These are phyloP conservation scores for Saiga tatarica DNA, from an alignment of 2,113 vertebrate genomes.

Conservation along the genomic window DNA sequence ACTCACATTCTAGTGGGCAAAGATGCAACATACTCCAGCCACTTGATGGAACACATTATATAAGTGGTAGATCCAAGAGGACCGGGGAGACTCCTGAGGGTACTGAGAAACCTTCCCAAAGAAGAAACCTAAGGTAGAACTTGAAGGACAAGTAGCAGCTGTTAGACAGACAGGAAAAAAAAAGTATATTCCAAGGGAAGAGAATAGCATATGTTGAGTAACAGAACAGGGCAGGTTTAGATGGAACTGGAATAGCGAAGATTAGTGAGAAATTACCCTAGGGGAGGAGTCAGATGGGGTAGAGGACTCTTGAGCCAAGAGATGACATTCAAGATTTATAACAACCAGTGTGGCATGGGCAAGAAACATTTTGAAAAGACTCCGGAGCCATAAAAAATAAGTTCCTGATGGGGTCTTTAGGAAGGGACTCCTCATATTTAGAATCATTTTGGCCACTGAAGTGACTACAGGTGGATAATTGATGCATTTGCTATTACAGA, in stretches of 20 bases:
- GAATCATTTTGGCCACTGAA: neutral
- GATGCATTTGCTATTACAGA: neutral
- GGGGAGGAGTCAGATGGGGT: neutral
- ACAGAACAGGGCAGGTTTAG: neutral
- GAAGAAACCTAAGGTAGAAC: neutral
- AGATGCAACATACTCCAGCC: neutral
- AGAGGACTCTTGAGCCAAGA: neutral
- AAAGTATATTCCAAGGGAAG: neutral
- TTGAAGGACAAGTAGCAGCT: neutral
- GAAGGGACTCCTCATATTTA: neutral
- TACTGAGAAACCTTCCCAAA: neutral
- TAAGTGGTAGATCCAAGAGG: neutral
- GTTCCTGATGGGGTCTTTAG: neutral
- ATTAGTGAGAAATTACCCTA: neutral
- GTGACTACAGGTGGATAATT: neutral
- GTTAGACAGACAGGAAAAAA: constrained; percentile 5
- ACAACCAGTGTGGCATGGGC: neutral
- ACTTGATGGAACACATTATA: neutral
- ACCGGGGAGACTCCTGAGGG: neutral
- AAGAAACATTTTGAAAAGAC: constrained; percentile 14
- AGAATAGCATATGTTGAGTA: neutral
- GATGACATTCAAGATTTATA: neutral
- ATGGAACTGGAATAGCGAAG: neutral
- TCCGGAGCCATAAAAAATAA: neutral
- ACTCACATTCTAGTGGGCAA: neutral